Percentiles rank a stretch among this genome's conserved stretches.
Evolutionary conservation across 2,797 vertebrate species (phyloP).

Genomic region (Esox lucius): DNA sequence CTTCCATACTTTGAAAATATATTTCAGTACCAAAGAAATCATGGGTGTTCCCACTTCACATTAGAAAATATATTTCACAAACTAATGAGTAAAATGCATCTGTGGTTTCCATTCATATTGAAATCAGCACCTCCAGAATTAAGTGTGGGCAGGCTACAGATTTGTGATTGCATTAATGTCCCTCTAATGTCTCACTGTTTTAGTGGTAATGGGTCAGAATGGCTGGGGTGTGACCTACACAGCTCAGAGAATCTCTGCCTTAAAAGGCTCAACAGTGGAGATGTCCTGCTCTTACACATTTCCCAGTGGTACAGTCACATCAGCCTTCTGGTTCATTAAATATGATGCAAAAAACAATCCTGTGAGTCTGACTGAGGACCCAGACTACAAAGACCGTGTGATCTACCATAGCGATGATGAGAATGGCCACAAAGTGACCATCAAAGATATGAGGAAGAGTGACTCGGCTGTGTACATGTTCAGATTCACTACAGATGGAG

Average conservation of each 20-base stretch:
- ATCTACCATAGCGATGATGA: accelerated
- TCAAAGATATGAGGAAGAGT: slow-evolving; percentile 29
- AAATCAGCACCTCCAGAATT: too few species aligned
- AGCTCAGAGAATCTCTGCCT: neutral
- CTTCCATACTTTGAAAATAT: too few species aligned
- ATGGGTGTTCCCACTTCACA: too few species aligned
- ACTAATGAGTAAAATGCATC: too few species aligned
- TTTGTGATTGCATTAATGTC: neutral
- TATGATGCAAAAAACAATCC: accelerated
- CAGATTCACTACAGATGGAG: slow-evolving; percentile 6
- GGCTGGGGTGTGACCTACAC: neutral
- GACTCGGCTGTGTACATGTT: slow-evolving; percentile 41
- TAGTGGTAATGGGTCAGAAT: slow-evolving; percentile 13
- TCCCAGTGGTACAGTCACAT: neutral
- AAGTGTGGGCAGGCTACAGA: too few species aligned
- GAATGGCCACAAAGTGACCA: neutral
- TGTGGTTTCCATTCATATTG: too few species aligned
- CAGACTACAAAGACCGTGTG: slow-evolving; percentile 21
- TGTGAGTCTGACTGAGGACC: neutral
- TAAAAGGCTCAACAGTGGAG: neutral
- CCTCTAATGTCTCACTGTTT: neutral
- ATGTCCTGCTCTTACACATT: slow-evolving; percentile 1
- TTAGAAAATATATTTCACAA: too few species aligned
- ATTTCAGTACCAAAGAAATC: too few species aligned
- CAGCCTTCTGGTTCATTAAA: slow-evolving; percentile 14